Base-by-base conservation (phyloP, 2,888 invertebrate genomes). In the Diplazon laetatorius region DNA sequence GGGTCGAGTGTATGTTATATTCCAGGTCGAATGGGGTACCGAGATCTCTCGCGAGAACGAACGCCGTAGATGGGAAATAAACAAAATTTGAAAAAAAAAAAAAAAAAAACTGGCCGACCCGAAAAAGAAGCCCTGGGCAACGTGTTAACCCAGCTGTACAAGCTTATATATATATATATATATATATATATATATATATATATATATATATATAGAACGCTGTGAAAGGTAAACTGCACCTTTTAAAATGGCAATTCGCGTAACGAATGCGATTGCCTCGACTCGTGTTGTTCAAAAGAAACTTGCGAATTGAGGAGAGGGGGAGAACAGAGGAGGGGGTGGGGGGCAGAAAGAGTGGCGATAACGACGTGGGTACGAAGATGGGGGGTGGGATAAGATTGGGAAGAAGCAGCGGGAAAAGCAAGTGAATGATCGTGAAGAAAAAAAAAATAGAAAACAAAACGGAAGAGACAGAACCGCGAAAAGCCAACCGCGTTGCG, bases 231-330 rank as follows among this genome's bases (percentile, higher is more conserved):
- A 82, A 86, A 86, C 85, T 83, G 82, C 69, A 37, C 82, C 84
- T 84, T 84, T 85, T 82, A 83, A 85, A 87, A 80, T 83, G 82
- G 84, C 84, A 83, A 82, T 84, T 84, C 83, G 74, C 80, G 83
- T 84, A 87, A 87, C 85, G 85, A 87, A 87, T 84, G 85, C 82
- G 82, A 85, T 85, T 80, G 83, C 82, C 37, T 50, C 16, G 62
- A 25, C 71, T 62, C n/a, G 37, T 20, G 12, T 30, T 30, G 60
- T 46, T 65, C 25, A 62, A 70, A 72, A 55, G 30, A 69, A 60
- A 52, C 30, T 73, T 14, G 62, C 50, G 52, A 69, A 76, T 62
- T 68, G 62, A 52, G 16, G 55, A 55, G 65, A 60, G 14, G 44
- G 16, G 46, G 55, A 48, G 50, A 50, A 42, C 50, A n/a, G n/a